phyloP scores from a whole-genome alignment of 2,113 vertebrate species.

The Etheostoma cragini region DNA sequence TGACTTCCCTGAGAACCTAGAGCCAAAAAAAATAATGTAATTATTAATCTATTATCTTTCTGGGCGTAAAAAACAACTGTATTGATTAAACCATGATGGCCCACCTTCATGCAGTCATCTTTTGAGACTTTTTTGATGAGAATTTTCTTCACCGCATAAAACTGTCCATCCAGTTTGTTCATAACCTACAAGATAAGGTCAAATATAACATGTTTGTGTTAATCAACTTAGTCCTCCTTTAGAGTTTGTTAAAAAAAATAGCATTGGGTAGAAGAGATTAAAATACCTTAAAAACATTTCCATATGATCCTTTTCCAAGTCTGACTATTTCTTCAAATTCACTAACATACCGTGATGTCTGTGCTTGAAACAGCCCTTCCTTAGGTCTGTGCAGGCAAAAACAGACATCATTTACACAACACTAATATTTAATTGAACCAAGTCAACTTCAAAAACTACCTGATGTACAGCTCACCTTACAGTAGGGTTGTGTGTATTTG shows the following conservation, averaged over 20 bases:
- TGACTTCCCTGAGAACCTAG: slow-evolving; percentile 95
- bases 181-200: slow-evolving; percentile 85
- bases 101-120: slow-evolving; percentile 95
- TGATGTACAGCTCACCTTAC: slow-evolving; percentile 68
- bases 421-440: background rate
- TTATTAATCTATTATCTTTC: background rate
- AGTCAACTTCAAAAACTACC: background rate
- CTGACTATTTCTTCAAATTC: slow-evolving; percentile 93
- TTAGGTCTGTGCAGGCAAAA: slow-evolving; percentile 81
- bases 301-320: slow-evolving; percentile 95
- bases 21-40: slow-evolving; percentile 13
- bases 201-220: background rate
- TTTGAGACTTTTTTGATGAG: slow-evolving; percentile 93
- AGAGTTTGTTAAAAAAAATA: background rate
- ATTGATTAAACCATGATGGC: background rate
- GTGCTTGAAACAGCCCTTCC: slow-evolving; percentile 90
- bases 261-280: background rate
- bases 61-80: background rate
- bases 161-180: slow-evolving; percentile 96
- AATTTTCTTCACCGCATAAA: slow-evolving; percentile 97
- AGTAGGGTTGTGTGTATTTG: slow-evolving; percentile 62
- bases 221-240: background rate
- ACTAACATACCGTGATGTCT: slow-evolving; percentile 94
- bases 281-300: slow-evolving; percentile 95
- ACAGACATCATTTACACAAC: background rate